These are phyloP conservation scores for Troglohyphantes excavatus DNA, from an alignment of 2,888 invertebrate species.

Conservation along the genomic window DNA sequence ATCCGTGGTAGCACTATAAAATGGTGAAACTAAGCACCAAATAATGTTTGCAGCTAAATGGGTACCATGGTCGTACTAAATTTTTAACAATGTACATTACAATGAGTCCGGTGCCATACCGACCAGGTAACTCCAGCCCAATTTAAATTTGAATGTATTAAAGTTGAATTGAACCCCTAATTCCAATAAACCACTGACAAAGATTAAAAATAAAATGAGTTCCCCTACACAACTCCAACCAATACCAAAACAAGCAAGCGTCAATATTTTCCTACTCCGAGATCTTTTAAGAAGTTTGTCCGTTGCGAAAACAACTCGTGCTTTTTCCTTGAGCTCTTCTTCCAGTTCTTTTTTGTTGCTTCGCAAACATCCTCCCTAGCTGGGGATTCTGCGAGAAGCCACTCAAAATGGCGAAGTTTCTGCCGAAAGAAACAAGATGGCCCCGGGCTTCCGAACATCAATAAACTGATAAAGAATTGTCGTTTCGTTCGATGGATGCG, in stretches of 20 bases:
- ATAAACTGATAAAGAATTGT: conserved; percentile 2
- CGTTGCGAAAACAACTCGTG: background rate
- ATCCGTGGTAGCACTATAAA: no score
- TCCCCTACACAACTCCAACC: background rate
- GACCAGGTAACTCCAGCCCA: no score
- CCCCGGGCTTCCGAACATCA: background rate
- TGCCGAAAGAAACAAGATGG: background rate
- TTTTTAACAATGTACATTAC: no score
- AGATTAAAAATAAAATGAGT: no score
- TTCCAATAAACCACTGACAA: no score
- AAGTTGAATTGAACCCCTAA: no score
- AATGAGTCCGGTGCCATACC: no score
- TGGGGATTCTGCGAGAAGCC: background rate
- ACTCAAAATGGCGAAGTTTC: conserved; percentile 1
- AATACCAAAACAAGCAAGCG: background rate
- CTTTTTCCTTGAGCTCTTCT: background rate
- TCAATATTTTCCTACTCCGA: background rate
- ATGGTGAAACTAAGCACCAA: no score
- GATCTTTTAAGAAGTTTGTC: conserved; percentile 2
- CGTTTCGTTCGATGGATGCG: background rate
- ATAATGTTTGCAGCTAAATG: no score
- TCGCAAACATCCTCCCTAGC: background rate
- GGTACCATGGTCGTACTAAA: no score
- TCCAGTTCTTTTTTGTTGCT: background rate
- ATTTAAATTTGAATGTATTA: no score